These are phyloP conservation scores for Paramisgurnus dabryanus DNA, from an alignment of 2,113 vertebrate species.

Conservation along the genomic window DNA sequence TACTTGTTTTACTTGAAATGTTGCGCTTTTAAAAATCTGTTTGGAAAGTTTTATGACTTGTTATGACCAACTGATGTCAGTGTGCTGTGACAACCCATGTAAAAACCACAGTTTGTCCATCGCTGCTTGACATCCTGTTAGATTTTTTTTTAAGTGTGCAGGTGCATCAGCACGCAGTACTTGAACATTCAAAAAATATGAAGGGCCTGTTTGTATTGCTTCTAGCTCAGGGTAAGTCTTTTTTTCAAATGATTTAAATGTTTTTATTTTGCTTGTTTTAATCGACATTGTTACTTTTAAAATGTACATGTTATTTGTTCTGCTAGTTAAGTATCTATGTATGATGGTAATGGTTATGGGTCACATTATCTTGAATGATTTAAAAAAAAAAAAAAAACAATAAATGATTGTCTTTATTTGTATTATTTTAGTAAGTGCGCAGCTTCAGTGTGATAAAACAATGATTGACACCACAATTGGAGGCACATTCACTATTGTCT, in stretches of 20 bases:
- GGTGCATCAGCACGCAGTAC: not conserved
- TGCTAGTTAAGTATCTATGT: too few relatives aligned
- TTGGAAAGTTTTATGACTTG: too few relatives aligned
- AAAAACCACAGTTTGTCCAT: slow-evolving; percentile 53
- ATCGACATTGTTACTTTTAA: not conserved
- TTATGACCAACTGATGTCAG: not conserved
- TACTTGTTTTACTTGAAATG: not conserved
- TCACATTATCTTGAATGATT: too few relatives aligned
- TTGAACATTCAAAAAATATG: slow-evolving; percentile 49
- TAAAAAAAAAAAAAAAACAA: too few relatives aligned
- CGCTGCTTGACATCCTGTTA: slow-evolving; percentile 50
- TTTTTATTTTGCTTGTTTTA: not conserved
- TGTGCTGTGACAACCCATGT: not conserved
- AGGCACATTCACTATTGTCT: slow-evolving; percentile 57
- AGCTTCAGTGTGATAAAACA: slow-evolving; percentile 62
- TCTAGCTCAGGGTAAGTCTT: slow-evolving; percentile 62
- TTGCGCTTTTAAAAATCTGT: not conserved
- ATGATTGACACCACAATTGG: slow-evolving; percentile 57
- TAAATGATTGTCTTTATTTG: not conserved
- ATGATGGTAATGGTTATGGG: too few relatives aligned
- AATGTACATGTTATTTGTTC: not conserved
- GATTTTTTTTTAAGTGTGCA: not conserved
- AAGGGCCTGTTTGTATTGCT: slow-evolving; percentile 51
- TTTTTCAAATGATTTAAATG: not conserved
- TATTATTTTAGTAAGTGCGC: slow-evolving; percentile 59